Evolutionary conservation across 1,140 invertebrate genomes (phyloP).

Genomic region (Bombus cullumanus): DNA sequence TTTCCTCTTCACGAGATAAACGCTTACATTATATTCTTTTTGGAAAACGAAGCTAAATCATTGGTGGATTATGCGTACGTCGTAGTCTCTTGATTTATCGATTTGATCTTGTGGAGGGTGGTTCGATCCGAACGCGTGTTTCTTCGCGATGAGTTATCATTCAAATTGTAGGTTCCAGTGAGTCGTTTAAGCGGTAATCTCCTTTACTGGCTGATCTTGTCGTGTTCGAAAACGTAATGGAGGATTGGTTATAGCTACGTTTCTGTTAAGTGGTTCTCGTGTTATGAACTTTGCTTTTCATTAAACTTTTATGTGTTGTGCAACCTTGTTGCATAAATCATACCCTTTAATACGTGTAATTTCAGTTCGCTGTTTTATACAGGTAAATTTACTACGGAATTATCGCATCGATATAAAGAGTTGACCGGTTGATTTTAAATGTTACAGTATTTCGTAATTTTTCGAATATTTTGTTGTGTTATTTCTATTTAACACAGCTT

Average conservation of each 20-base stretch:
- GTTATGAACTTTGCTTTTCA: neutral
- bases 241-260: neutral
- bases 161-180: slow-evolving; percentile 8
- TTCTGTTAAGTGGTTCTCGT: neutral
- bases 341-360: neutral
- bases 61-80: neutral
- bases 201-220: neutral
- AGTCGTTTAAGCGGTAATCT: slow-evolving; percentile 6
- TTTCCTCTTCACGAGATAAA: neutral
- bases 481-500: too few species aligned
- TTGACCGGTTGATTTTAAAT: neutral
- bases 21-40: neutral
- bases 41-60: slow-evolving; percentile 1
- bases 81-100: slow-evolving; percentile 9
- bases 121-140: neutral
- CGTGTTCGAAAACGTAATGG: neutral
- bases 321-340: slow-evolving; percentile 3
- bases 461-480: neutral
- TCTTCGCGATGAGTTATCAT: slow-evolving; percentile 5
- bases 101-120: neutral
- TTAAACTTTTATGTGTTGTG: neutral
- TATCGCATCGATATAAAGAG: neutral
- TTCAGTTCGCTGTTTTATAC: too few species aligned
- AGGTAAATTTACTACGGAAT: neutral
- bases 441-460: neutral